These are phyloP conservation scores for Chymomyza fuscimana DNA, from an alignment of 2,888 invertebrate genomes.

Conservation along the genomic window DNA sequence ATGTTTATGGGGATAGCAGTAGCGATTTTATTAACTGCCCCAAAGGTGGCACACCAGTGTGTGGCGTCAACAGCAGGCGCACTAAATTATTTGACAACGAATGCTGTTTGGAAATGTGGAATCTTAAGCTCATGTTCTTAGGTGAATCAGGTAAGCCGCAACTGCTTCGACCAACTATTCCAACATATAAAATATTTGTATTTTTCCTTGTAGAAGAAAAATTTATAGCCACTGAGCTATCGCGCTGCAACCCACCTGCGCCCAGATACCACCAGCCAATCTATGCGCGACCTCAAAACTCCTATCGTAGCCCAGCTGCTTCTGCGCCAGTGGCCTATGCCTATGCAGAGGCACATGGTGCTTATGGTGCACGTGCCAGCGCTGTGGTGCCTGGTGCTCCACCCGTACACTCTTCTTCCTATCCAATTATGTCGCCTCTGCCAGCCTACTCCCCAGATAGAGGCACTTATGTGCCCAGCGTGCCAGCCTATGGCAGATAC, in stretches of 20 bases:
- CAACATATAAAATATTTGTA: constrained; percentile 11
- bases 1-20: constrained; percentile 22
- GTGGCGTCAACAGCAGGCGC: constrained; percentile 26
- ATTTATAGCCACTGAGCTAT: not conserved
- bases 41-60: constrained; percentile 20
- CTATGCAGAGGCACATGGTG: constrained; percentile 36
- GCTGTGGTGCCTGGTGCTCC: constrained; percentile 23
- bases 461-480: not conserved
- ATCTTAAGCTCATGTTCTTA: constrained; percentile 24
- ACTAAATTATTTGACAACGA: constrained; percentile 27
- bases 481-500: constrained; percentile 4
- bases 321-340: constrained; percentile 16
- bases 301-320: not conserved
- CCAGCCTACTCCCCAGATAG: not conserved
- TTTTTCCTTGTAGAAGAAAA: not conserved
- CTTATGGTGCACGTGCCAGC: constrained; percentile 41
- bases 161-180: constrained; percentile 12
- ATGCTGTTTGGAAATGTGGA: constrained; percentile 32
- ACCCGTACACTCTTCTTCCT: not conserved
- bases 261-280: not conserved
- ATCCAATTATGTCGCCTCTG: not conserved
- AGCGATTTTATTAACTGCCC: constrained; percentile 17
- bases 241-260: not conserved
- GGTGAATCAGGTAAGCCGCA: constrained; percentile 18
- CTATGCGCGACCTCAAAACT: not conserved